Evolutionary conservation across 2,888 invertebrate genomes (phyloP).

Genomic region (Hofmannophila pseudospretella): DNA sequence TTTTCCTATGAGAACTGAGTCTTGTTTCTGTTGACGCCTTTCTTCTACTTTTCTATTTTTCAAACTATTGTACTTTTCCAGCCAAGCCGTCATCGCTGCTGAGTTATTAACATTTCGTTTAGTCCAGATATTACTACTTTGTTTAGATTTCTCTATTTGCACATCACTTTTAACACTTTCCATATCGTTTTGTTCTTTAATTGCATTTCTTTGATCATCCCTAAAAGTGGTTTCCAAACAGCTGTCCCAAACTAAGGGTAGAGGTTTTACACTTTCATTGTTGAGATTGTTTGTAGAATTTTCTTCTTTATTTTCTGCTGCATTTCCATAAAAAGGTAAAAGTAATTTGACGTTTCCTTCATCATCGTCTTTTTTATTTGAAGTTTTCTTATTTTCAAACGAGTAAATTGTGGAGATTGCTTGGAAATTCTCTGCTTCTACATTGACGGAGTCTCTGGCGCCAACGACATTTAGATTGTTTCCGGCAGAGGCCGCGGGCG

Average conservation of each 20-base stretch:
- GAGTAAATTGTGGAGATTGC: conserved; percentile 57
- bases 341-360: conserved; percentile 39
- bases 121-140: conserved; percentile 36
- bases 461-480: conserved; percentile 60
- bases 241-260: conserved; percentile 55
- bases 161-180: conserved; percentile 36
- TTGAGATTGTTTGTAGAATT: conserved; percentile 12
- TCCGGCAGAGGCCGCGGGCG: conserved; percentile 55
- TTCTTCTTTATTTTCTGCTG: conserved; percentile 19
- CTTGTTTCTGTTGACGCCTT: conserved; percentile 38
- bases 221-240: conserved; percentile 50
- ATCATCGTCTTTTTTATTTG: conserved; percentile 39
- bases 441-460: conserved; percentile 30
- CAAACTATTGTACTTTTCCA: conserved; percentile 51
- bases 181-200: conserved; percentile 32
- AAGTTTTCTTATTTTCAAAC: conserved; percentile 33
- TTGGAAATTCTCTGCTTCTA: conserved; percentile 54
- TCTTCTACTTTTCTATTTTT: conserved; percentile 44
- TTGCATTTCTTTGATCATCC: conserved; percentile 28
- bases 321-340: conserved; percentile 26
- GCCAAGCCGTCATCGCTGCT: conserved; percentile 43
- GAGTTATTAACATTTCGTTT: conserved; percentile 45
- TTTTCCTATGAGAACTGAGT: conserved; percentile 34
- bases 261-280: conserved; percentile 25
- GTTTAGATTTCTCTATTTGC: conserved; percentile 25